Percentiles rank a stretch among this genome's conserved stretches.
These are phyloP conservation scores for Orthosia cruda DNA, from an alignment of 2,888 invertebrate genomes.

Conservation along the genomic window DNA sequence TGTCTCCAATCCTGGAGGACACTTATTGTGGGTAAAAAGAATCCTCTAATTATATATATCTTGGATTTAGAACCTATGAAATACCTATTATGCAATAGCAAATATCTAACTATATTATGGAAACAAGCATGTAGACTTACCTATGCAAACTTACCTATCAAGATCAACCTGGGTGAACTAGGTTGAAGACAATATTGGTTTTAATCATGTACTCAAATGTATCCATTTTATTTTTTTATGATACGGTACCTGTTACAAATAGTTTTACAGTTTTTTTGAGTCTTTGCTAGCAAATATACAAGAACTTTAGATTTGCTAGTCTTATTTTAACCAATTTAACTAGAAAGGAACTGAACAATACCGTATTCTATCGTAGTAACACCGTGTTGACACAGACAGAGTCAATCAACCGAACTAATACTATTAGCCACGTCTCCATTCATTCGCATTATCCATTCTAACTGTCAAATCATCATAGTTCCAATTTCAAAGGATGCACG, in stretches of 20 bases:
- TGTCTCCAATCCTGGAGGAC: neutral
- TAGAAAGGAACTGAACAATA: neutral
- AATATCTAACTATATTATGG: neutral
- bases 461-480: conserved; percentile 34
- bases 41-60: neutral
- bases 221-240: neutral
- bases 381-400: conserved; percentile 3
- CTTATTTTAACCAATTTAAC: neutral
- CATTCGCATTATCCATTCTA: conserved; percentile 18
- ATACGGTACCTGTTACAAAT: no score
- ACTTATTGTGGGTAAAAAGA: neutral
- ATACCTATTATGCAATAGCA: neutral
- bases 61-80: neutral
- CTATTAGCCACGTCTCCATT: conserved; percentile 26
- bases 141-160: neutral
- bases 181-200: neutral
- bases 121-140: conserved; percentile 4
- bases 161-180: neutral
- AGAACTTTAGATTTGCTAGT: neutral
- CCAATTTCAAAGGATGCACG: conserved; percentile 51
- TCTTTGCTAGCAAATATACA: no score
- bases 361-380: no score
- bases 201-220: no score
- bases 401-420: conserved; percentile 22
- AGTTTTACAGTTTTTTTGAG: no score